Evolutionary conservation across 2,797 vertebrate species (phyloP).

Genomic region (Graptemys geographica): DNA sequence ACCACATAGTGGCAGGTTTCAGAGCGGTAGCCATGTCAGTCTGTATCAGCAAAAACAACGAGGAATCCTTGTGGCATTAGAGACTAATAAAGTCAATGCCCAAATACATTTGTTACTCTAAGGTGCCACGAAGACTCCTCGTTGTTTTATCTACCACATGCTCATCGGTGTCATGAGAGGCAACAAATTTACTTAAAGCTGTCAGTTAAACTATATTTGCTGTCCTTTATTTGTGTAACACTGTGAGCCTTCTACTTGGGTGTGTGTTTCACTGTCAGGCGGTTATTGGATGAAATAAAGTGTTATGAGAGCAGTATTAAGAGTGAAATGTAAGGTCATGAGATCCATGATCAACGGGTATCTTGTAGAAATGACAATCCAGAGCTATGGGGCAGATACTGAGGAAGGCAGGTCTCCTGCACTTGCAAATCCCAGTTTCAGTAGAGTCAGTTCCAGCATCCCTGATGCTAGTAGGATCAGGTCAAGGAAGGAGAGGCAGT

Average conservation of each 20-base stretch:
- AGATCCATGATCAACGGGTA: background rate
- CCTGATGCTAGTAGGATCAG: background rate
- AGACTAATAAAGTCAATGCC: no score
- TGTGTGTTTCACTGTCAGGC: background rate
- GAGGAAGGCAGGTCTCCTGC: accelerated
- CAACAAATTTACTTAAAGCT: background rate
- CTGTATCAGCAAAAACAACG: no score
- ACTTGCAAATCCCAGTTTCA: background rate
- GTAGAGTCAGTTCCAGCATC: background rate
- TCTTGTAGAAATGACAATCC: background rate
- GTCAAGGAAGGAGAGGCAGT: background rate
- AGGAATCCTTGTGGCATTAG: no score
- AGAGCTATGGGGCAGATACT: background rate
- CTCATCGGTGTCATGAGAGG: conserved; percentile 9
- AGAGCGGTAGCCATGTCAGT: no score
- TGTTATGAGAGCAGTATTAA: background rate
- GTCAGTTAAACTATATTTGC: background rate
- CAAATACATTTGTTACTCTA: no score
- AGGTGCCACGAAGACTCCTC: no score
- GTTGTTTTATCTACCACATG: background rate
- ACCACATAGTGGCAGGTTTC: no score
- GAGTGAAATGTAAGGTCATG: no score
- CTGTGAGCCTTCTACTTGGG: background rate
- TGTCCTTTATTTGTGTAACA: background rate
- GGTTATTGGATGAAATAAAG: background rate